phyloP scores from a whole-genome alignment of 53 echinoderm and acorn worm species.

The Echinarachnius parma region DNA sequence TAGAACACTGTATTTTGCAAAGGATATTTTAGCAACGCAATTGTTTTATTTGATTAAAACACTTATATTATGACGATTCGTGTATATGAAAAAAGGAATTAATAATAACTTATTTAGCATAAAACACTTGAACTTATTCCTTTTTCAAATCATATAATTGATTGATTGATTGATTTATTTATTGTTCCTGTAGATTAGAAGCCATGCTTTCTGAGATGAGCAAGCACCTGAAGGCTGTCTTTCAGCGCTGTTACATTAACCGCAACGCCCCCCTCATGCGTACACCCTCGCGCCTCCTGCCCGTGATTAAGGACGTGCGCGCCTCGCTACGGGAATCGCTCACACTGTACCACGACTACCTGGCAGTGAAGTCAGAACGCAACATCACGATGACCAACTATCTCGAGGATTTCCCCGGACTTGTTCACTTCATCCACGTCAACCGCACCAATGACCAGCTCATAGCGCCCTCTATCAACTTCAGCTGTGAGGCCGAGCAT shows the following conservation, averaged over 20 bases:
- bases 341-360: conserved; percentile 74
- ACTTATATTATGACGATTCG: too few species aligned
- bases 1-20: too few species aligned
- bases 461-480: conserved; percentile 82
- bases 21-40: too few species aligned
- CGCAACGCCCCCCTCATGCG: conserved; percentile 40
- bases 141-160: too few species aligned
- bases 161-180: too few species aligned
- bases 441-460: conserved; percentile 77
- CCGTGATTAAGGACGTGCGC: conserved; percentile 55
- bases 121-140: too few species aligned
- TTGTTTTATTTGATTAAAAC: too few species aligned
- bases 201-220: conserved; percentile 62
- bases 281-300: conserved; percentile 49
- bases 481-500: conserved; percentile 33
- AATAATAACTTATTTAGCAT: too few species aligned
- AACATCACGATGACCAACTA: conserved; percentile 96
- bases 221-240: conserved; percentile 60
- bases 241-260: conserved; percentile 56
- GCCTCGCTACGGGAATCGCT: conserved; percentile 48
- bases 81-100: too few species aligned
- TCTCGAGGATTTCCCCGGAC: conserved; percentile 85
- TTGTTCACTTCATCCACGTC: conserved; percentile 89
- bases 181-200: too few species aligned
- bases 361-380: conserved; percentile 80